phyloP scores from a whole-genome alignment of 1,140 invertebrate species.

The Trypoxylus dichotomus region DNA sequence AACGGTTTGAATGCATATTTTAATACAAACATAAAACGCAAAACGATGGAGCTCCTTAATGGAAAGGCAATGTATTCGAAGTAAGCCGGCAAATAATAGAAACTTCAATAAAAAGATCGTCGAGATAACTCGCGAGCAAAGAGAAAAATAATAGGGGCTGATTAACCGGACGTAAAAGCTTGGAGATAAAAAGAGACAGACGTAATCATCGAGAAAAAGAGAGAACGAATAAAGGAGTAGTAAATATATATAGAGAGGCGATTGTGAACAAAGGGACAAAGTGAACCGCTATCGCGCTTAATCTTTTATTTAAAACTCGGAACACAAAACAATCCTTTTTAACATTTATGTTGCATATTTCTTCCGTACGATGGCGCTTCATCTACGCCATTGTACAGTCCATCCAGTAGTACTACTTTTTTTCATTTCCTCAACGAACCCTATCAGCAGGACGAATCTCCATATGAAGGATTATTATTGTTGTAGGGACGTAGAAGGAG shows the following conservation, averaged over 20 bases:
- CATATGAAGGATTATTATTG: conserved; percentile 36
- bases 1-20: conserved; percentile 8
- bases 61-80: conserved; percentile 14
- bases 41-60: background rate
- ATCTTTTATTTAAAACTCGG: conserved; percentile 37
- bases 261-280: conserved; percentile 36
- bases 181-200: conserved; percentile 22
- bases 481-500: conserved; percentile 57
- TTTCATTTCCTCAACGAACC: conserved; percentile 10
- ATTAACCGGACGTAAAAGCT: conserved; percentile 34
- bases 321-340: conserved; percentile 33
- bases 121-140: conserved; percentile 29
- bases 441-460: background rate
- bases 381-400: conserved; percentile 19
- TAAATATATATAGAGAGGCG: conserved; percentile 28
- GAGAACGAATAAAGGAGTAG: background rate
- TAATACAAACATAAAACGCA: background rate
- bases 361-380: conserved; percentile 17
- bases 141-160: conserved; percentile 37
- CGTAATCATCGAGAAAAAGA: conserved; percentile 26
- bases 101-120: conserved; percentile 31
- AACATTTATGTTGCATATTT: conserved; percentile 32
- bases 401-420: background rate
- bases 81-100: conserved; percentile 28
- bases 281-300: conserved; percentile 35